phyloP scores from a whole-genome alignment of 2,888 invertebrate species.

The Anthophora plumipes region DNA sequence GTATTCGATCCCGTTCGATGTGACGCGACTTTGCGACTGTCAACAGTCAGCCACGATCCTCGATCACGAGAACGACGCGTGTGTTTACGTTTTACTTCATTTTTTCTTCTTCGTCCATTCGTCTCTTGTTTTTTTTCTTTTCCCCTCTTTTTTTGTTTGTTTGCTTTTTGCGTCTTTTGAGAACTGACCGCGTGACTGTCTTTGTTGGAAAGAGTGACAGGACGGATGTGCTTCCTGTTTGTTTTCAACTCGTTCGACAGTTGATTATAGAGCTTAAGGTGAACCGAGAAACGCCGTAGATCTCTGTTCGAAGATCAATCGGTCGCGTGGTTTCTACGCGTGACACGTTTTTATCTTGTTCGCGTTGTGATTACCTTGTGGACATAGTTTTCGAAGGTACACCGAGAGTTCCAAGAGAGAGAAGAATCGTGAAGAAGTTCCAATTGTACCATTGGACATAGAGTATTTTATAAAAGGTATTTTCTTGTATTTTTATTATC shows the following conservation, averaged over 20 bases:
- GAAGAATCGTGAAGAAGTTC: neutral
- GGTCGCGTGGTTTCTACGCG: neutral
- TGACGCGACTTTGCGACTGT: constrained; percentile 5
- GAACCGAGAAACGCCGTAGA: neutral
- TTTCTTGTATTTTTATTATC: neutral
- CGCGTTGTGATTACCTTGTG: constrained; percentile 7
- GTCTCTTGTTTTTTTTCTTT: neutral
- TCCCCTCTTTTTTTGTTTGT: neutral
- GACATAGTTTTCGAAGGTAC: neutral
- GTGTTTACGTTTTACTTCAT: constrained; percentile 37
- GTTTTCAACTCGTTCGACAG: neutral
- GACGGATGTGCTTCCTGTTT: neutral
- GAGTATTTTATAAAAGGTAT: constrained; percentile 23
- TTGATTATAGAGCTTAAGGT: neutral
- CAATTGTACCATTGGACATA: neutral
- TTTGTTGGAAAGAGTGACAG: too few species aligned
- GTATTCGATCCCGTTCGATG: neutral
- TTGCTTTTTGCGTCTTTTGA: neutral
- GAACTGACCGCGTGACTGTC: constrained; percentile 11
- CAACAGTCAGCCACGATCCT: constrained; percentile 5
- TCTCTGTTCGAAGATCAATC: too few species aligned
- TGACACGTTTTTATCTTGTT: neutral
- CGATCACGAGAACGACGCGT: neutral
- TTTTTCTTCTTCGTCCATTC: neutral
- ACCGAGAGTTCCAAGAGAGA: neutral